Percentiles rank a stretch among this genome's conserved stretches.
These are phyloP conservation scores for Asobara japonica DNA, from an alignment of 1,140 invertebrate species.

Conservation along the genomic window DNA sequence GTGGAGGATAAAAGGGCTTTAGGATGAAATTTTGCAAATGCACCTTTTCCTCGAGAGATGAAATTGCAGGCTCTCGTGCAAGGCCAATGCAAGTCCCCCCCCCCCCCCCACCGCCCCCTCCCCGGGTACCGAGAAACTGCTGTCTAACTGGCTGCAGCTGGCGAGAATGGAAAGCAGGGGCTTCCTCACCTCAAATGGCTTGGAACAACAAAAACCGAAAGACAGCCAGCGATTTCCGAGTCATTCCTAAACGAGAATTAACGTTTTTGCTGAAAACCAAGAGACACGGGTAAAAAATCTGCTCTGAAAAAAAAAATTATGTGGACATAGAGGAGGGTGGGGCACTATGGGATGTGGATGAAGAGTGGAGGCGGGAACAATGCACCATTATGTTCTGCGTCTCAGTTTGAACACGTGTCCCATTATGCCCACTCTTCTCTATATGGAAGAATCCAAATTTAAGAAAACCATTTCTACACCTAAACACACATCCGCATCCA, in stretches of 20 bases:
- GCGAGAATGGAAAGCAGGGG: neutral
- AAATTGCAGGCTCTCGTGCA: conserved; percentile 46
- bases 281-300: neutral
- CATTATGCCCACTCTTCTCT: too few species aligned
- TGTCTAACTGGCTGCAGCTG: conserved; percentile 13
- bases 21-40: conserved; percentile 8
- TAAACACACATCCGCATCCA: too few species aligned
- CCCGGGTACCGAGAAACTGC: conserved; percentile 18
- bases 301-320: neutral
- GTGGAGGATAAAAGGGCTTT: conserved; percentile 10
- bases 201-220: neutral
- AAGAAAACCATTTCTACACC: too few species aligned
- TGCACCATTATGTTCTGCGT: too few species aligned
- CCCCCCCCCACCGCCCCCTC: neutral
- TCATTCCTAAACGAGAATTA: neutral
- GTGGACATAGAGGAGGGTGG: too few species aligned
- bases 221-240: neutral
- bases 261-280: neutral
- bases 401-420: too few species aligned
- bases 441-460: too few species aligned
- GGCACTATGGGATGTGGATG: too few species aligned
- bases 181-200: neutral
- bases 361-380: too few species aligned
- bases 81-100: neutral
- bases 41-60: conserved; percentile 32